Conservation (phyloP, 2,113 vertebrate species). For the Centropus bengalensis region DNA sequence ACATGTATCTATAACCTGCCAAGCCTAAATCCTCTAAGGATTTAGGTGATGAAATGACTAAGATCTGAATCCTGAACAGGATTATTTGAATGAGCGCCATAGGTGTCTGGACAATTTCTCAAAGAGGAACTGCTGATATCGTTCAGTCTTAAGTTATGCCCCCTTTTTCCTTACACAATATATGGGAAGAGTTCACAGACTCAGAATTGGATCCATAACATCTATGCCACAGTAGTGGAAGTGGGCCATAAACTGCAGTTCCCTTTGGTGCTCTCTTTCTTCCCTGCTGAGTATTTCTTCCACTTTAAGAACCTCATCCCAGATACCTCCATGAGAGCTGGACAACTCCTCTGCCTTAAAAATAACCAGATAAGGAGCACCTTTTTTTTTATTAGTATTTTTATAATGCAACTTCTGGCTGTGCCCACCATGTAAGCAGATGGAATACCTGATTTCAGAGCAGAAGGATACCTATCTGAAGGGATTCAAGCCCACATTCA, state of each 20-base stretch:
- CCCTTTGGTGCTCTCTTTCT: neutral
- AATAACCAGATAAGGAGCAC: neutral
- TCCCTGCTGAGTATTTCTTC: neutral
- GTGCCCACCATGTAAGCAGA: neutral
- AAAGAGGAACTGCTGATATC: neutral
- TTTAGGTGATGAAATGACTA: neutral
- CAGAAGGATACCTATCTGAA: neutral
- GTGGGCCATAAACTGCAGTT: neutral
- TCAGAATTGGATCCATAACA: neutral
- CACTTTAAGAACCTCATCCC: neutral
- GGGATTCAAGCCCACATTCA: neutral
- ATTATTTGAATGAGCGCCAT: neutral
- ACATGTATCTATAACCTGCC: neutral
- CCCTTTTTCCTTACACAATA: neutral
- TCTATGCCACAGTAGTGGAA: neutral
- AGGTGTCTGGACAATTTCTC: neutral
- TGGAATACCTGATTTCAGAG: neutral
- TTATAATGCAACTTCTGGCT: neutral
- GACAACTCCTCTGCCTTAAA: neutral
- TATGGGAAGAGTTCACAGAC: neutral
- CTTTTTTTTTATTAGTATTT: neutral
- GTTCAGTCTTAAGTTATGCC: neutral
- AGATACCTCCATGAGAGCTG: neutral
- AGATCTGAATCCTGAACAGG: neutral
- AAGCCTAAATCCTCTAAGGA: neutral